Evolutionary conservation across 2,888 invertebrate species (phyloP).

Genomic region (Philopedon plagiatum): DNA sequence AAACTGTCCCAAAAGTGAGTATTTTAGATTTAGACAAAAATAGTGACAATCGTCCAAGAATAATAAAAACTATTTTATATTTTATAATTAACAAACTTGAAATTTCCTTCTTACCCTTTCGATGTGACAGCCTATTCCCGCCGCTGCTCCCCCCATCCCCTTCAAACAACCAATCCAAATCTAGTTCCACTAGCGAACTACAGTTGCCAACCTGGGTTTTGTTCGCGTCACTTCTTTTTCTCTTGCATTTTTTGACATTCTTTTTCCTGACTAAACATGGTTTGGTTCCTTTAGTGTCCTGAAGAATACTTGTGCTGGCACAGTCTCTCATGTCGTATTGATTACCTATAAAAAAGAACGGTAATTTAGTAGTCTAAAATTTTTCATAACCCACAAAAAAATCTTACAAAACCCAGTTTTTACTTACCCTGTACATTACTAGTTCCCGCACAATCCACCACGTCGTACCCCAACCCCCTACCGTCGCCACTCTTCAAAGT

Average conservation of each 20-base stretch:
- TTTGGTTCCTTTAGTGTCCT: not conserved
- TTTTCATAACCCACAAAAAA: too few relatives aligned
- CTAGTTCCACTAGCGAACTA: conserved; percentile 72
- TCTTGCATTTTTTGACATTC: conserved; percentile 59
- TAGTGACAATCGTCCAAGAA: too few relatives aligned
- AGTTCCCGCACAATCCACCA: conserved; percentile 21
- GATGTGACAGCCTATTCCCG: conserved; percentile 52
- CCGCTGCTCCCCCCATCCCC: conserved; percentile 58
- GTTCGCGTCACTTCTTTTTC: conserved; percentile 55
- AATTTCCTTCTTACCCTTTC: conserved; percentile 54
- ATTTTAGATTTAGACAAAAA: too few relatives aligned
- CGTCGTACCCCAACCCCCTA: conserved; percentile 30
- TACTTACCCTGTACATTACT: conserved; percentile 20
- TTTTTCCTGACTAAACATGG: conserved; percentile 56
- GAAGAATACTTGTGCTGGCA: not conserved
- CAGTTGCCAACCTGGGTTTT: conserved; percentile 57
- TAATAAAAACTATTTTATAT: too few relatives aligned
- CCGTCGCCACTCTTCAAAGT: conserved; percentile 20
- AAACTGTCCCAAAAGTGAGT: too few relatives aligned
- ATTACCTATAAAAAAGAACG: not conserved
- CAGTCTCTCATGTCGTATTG: not conserved
- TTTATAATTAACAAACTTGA: too few relatives aligned
- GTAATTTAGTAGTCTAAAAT: too few relatives aligned
- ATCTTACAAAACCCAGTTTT: too few relatives aligned
- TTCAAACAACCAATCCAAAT: conserved; percentile 78